Evolutionary conservation across 2,113 vertebrate species (phyloP), one percentile per base, ranked within the genome.

Genomic region (Anhinga rufa): DNA sequence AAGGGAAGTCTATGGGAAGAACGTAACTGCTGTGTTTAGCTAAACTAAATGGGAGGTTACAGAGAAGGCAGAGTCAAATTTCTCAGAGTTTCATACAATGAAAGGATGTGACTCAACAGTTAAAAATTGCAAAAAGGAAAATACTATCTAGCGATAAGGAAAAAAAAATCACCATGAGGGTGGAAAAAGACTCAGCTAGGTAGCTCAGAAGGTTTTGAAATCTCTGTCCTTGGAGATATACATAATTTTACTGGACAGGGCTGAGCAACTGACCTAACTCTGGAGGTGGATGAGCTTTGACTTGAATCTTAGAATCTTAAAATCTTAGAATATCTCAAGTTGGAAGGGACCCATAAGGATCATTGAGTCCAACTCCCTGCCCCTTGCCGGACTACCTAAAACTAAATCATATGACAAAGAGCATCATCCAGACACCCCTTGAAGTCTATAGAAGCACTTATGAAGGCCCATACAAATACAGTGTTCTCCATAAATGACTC

Each of bases 351-450:
- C 22, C 57, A 6, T 17, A 85, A 70, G 42, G 14, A 78, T 20
- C 48, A 36, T 9, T 1, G 0, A 71, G 57, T 58, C 21, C 65
- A 82, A 90, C 58, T 32, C 49, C 24, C 34, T 52, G 34, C 5
- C 69, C n/a, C 44, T 81, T 1, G 0, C 31, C 66, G 20, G 42
- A 74, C 55, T 58, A 22, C 3, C 1, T 25, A 51, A 55, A 48
- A 77, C 15, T 38, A 77, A 86, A 65, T 16, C 22, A 12, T 17
- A 85, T 25, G 9, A 52, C 38, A 36, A 61, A n/a, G 11, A 74
- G 19, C 6, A 1, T 25, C 7, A 0, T 40, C 28, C 25, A 55
- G 19, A 55, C 4, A 2, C 13, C 44, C 13, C 42, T 42, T 42
- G 42, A 42, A 42, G 12, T 42, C 40, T 38, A n/a, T 3, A 52